Evolutionary conservation across 2,113 vertebrate genomes (phyloP).

Genomic region (Hassar affinis): DNA sequence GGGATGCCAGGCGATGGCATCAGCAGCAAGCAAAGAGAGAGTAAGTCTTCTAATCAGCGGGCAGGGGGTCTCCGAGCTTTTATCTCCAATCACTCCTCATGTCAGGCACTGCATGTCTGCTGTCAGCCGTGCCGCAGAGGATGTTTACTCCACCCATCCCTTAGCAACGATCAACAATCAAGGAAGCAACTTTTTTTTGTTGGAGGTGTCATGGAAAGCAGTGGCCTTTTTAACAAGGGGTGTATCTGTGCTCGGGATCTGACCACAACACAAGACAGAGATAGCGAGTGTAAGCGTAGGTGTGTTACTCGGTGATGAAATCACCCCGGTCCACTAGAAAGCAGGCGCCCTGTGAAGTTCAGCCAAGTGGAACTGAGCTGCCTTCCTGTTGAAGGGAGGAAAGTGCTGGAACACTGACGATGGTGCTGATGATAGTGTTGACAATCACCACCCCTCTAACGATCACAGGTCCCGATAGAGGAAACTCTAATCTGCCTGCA

Average conservation of each 20-base stretch:
- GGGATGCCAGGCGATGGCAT: constrained; percentile 23
- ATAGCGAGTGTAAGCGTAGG: neutral
- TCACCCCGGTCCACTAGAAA: constrained; percentile 2
- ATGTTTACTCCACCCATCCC: constrained; percentile 47
- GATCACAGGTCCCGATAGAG: constrained; percentile 40
- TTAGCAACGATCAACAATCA: constrained; percentile 52
- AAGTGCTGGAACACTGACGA: constrained; percentile 31
- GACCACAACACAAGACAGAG: constrained; percentile 43
- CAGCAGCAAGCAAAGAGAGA: constrained; percentile 36
- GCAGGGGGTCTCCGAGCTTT: constrained; percentile 36
- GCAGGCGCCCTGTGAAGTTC: constrained; percentile 32
- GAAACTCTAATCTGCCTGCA: constrained; percentile 25
- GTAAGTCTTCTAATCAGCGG: constrained; percentile 35
- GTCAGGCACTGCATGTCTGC: constrained; percentile 32
- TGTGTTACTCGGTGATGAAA: constrained; percentile 15
- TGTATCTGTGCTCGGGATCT: constrained; percentile 47
- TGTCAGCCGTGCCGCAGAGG: constrained; percentile 33
- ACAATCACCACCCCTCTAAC: constrained; percentile 32
- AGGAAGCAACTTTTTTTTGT: constrained; percentile 49
- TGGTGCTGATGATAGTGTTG: constrained; percentile 19
- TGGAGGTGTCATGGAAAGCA: constrained; percentile 55
- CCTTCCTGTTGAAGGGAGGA: constrained; percentile 41
- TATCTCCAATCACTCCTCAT: constrained; percentile 39
- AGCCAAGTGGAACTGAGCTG: constrained; percentile 40
- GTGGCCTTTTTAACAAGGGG: constrained; percentile 20